Evolutionary conservation across 2,113 vertebrate species (phyloP), one percentile per base, ranked within the genome.

Genomic region (Osmerus eperlanus): DNA sequence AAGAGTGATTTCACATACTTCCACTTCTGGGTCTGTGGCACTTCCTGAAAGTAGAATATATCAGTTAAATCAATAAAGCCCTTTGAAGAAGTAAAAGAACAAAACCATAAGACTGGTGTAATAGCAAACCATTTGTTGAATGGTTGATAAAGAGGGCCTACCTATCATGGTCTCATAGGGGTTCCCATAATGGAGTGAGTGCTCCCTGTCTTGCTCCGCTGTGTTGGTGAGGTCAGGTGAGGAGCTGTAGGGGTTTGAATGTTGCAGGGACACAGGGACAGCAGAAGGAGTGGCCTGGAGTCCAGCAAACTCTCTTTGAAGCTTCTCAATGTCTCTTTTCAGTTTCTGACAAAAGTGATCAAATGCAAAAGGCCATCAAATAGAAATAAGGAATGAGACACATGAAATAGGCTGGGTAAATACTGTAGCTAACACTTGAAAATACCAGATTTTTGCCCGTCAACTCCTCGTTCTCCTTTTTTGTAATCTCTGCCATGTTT

Each of bases 391-490:
- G 41, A 47, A 47, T 47, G 41, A 47, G 41, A 47, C 41, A 8
- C 32, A 7, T 47, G 0, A 36, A 4, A 7, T 8, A 47, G 6
- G 41, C 41, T 47, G 0, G 8, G 7, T 47, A 47, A 9, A 47
- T 47, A 2, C 41, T 47, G 41, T 47, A 47, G 41, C 8, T 12
- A 47, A 47, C 8, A 47, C 41, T 47, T 18, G 28, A 70, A 32
- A 0, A 47, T 51, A 91, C 91, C 85, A 85, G n/a, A 72, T 89
- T 90, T 53, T 85, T 83, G 55, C 60, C 67, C 12, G 3, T 8
- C 2, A 91, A 81, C 19, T 78, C 82, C 19, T 88, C 80, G 0
- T 86, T 85, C 76, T 92, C 87, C 0, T 23, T 68, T 5, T 1
- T 68, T 21, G 64, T 51, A 64, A 1, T 0, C 77, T 70, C n/a